Evolutionary conservation across 2,113 vertebrate genomes (phyloP).

Genomic region (Pachypanchax playfairii): DNA sequence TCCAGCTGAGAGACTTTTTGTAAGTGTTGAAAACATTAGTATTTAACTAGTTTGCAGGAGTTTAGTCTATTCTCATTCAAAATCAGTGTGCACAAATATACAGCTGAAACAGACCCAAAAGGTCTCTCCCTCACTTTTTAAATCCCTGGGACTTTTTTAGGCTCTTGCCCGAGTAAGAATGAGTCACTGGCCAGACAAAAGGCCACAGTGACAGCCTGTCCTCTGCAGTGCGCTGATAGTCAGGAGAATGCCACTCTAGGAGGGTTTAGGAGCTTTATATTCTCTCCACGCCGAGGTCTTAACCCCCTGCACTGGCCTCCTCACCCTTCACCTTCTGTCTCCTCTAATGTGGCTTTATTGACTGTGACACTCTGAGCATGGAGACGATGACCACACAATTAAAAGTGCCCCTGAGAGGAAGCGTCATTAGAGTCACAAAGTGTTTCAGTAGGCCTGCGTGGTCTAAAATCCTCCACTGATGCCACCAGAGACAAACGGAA

Average conservation of each 20-base stretch:
- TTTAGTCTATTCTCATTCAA: constrained; percentile 22
- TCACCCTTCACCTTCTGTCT: constrained; percentile 70
- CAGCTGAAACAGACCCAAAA: constrained; percentile 47
- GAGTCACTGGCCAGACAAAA: constrained; percentile 72
- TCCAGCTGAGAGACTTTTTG: constrained; percentile 51
- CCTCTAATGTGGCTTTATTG: constrained; percentile 77
- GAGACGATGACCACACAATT: constrained; percentile 76
- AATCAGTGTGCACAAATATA: constrained; percentile 27
- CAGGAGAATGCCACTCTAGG: constrained; percentile 54
- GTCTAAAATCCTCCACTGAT: constrained; percentile 42
- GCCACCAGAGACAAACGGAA: constrained; percentile 17
- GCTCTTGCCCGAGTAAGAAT: constrained; percentile 50
- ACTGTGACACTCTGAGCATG: constrained; percentile 75
- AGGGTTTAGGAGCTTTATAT: constrained; percentile 63
- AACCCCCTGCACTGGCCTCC: constrained; percentile 60
- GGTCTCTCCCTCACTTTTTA: constrained; percentile 45
- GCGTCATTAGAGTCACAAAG: constrained; percentile 57
- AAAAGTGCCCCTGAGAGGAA: constrained; percentile 64
- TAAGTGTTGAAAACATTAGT: constrained; percentile 43
- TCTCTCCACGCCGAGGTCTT: constrained; percentile 64
- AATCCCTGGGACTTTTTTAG: constrained; percentile 60
- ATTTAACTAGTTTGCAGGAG: constrained; percentile 36
- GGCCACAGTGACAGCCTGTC: constrained; percentile 66
- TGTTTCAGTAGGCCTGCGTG: constrained; percentile 27
- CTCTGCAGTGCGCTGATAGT: constrained; percentile 52